These are phyloP conservation scores for Tuta absoluta DNA, from an alignment of 2,888 invertebrate species.

Conservation along the genomic window DNA sequence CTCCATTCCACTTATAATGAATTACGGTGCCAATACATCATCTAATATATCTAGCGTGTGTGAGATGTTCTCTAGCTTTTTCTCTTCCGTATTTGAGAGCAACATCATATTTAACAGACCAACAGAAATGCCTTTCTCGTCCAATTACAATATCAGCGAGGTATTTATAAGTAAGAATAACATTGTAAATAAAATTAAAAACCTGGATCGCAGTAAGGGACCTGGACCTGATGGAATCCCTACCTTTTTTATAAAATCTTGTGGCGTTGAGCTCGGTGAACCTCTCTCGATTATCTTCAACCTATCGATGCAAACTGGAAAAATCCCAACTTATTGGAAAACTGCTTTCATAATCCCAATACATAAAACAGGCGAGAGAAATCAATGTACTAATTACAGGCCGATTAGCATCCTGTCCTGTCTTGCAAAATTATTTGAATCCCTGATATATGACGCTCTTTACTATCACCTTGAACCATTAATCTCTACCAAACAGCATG, in stretches of 20 bases:
- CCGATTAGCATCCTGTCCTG: constrained; percentile 23
- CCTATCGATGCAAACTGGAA: constrained; percentile 2
- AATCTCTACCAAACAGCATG: constrained; percentile 22
- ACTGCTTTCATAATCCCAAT: constrained; percentile 10
- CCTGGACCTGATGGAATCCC: constrained; percentile 16
- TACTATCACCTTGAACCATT: constrained; percentile 9
- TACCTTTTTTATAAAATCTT: constrained; percentile 7
- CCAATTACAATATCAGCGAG: background rate
- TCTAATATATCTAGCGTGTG: background rate
- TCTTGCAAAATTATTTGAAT: constrained; percentile 23
- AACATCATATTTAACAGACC: constrained; percentile 4
- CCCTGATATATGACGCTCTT: background rate
- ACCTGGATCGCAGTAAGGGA: constrained; percentile 3
- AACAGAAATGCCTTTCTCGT: background rate
- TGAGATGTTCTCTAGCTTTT: constrained; percentile 18
- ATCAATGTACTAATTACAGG: constrained; percentile 11
- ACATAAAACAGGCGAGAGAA: constrained; percentile 4
- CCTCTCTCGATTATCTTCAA: constrained; percentile 13
- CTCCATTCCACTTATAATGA: constrained; percentile 7
- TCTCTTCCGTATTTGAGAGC: constrained; percentile 13
- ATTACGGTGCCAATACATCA: background rate
- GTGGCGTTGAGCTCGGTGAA: background rate
- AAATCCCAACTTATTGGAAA: constrained; percentile 14
- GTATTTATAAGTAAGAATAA: background rate
- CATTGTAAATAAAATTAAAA: background rate